Evolutionary conservation across 2,797 vertebrate genomes (phyloP), one percentile per base, ranked within the genome.

Genomic region (Gambelia wislizenii): DNA sequence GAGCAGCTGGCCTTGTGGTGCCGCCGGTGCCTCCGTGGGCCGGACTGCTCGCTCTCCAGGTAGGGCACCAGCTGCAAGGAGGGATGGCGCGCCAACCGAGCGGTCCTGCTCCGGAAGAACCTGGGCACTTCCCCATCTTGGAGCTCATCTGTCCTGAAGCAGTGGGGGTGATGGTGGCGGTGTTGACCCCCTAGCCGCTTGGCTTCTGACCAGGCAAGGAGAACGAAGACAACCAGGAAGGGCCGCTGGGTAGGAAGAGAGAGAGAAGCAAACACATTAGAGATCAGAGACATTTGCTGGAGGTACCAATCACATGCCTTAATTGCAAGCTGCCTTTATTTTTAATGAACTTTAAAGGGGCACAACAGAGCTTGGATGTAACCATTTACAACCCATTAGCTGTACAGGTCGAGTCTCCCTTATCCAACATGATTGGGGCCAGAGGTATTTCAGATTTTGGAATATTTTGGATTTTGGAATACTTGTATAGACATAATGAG

Each of bases 51-150:
- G 3, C 44, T 54, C 30, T 96, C 95, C 87, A 96, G 86, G 39
- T 85, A 75, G 0, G 93, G 72, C 84, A 96, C 97, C 81, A 97
- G 84, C 42, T 95, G 93, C 14, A 96, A 94, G 0, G 97, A 89
- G 0, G 90, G n/a, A 33, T 96, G 89, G 30, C 87, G 95, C 1
- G 93, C 93, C 95, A 95, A 96, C 80, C 78, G 92, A 87, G 95
- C 90, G 7, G 78, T 80, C 76, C 89, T 93, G 13, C 93, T 88
- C 77, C 94, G 56, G n/a, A 96, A 87, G 0, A 91, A 90, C 0
- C 20, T 13, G 0, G 95, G 94, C 0, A 85, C 54, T 0, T 91
- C 94, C 1, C 85, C 89, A 0, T 39, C 91, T 4, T 77, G 77
- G 69, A 97, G 91, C 3, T 97, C 95, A 0, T 94, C 89, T 0